phyloP scores from a whole-genome alignment of 2,888 invertebrate genomes.

The Sesia bembeciformis region DNA sequence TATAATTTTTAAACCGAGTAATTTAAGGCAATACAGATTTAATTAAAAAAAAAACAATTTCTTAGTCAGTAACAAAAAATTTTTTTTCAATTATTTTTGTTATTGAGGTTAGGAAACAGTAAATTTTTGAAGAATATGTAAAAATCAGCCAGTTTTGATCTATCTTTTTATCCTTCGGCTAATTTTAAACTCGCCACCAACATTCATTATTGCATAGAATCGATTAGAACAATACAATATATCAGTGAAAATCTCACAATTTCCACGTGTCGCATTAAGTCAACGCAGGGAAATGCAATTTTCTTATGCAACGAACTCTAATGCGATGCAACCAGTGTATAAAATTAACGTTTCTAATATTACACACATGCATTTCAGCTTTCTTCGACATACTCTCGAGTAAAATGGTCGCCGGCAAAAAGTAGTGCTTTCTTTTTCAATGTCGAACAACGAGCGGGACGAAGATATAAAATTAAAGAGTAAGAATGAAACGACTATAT shows the following conservation, averaged over 20 bases:
- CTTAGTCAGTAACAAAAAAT: no score
- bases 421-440: slow-evolving; percentile 72
- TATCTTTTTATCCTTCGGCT: no score
- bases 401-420: slow-evolving; percentile 53
- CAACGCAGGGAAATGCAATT: slow-evolving; percentile 57
- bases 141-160: no score
- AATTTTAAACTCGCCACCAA: no score
- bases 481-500: slow-evolving; percentile 38
- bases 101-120: no score
- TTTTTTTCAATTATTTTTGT: no score
- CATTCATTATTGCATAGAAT: neutral
- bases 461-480: slow-evolving; percentile 19
- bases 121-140: no score
- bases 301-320: slow-evolving; percentile 66
- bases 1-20: no score
- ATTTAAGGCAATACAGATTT: no score
- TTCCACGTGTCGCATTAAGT: slow-evolving; percentile 18
- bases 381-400: slow-evolving; percentile 68
- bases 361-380: slow-evolving; percentile 66
- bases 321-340: slow-evolving; percentile 56
- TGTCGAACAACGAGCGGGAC: slow-evolving; percentile 45
- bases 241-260: slow-evolving; percentile 15
- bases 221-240: neutral
- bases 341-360: slow-evolving; percentile 65
- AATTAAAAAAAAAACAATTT: no score